Conservation (phyloP, 2,888 invertebrate species). For the Lasioglossum calceatum region DNA sequence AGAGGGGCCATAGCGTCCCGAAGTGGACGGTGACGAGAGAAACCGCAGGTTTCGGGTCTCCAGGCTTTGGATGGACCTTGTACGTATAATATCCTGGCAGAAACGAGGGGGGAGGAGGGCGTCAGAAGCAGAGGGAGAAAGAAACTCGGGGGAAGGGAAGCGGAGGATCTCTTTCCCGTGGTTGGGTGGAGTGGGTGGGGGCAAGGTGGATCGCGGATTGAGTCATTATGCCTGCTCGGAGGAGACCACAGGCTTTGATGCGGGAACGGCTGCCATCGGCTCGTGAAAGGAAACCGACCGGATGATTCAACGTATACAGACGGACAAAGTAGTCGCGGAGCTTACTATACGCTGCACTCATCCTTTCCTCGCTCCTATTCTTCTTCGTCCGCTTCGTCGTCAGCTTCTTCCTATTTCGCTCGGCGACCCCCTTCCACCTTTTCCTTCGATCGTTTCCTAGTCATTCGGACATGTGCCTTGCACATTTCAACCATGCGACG, state of each 20-base stretch:
- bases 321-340: conserved; percentile 78
- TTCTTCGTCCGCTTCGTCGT: conserved; percentile 60
- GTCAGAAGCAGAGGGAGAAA: conserved; percentile 41
- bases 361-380: conserved; percentile 53
- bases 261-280: conserved; percentile 80
- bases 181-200: conserved; percentile 72
- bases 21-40: conserved; percentile 60
- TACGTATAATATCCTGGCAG: conserved; percentile 76
- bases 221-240: conserved; percentile 84
- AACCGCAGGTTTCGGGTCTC: conserved; percentile 74
- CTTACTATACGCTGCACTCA: conserved; percentile 65
- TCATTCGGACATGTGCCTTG: conserved; percentile 50
- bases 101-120: conserved; percentile 48
- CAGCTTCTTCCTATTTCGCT: conserved; percentile 44
- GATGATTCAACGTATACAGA: conserved; percentile 79
- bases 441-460: conserved; percentile 27
- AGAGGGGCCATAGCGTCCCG: neutral
- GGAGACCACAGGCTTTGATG: conserved; percentile 83
- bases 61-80: conserved; percentile 69
- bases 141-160: conserved; percentile 44
- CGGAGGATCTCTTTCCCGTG: conserved; percentile 69
- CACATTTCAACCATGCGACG: conserved; percentile 55
- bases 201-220: conserved; percentile 84
- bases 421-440: conserved; percentile 27
- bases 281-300: conserved; percentile 82